These are phyloP conservation scores for Protonibea diacanthus DNA, from an alignment of 2,797 vertebrate genomes.

Conservation along the genomic window DNA sequence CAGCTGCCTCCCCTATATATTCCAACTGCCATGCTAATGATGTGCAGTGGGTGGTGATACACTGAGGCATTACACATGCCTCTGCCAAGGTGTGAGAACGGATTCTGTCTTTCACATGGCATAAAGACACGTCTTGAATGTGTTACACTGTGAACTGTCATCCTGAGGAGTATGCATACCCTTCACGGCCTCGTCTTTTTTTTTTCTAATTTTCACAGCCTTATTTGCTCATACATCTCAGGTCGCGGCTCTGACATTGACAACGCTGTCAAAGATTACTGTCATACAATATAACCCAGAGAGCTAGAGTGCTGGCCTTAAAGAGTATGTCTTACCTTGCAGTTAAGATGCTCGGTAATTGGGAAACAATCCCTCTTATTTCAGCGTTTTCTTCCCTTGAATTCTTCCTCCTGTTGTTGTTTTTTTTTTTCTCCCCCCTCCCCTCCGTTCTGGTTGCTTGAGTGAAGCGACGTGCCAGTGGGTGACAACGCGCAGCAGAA, in stretches of 20 bases:
- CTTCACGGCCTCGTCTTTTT: conserved; percentile 39
- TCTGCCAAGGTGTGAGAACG: conserved; percentile 61
- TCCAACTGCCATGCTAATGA: conserved; percentile 66
- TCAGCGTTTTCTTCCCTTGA: conserved; percentile 15
- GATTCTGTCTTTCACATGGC: conserved; percentile 70
- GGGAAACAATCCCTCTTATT: conserved; percentile 49
- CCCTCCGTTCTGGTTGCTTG: conserved; percentile 34
- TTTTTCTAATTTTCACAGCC: conserved; percentile 51
- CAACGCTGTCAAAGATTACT: conserved; percentile 61
- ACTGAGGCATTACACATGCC: conserved; percentile 62
- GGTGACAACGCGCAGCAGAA: conserved; percentile 65
- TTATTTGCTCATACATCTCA: conserved; percentile 59
- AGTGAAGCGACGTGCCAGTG: conserved; percentile 48
- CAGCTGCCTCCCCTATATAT: conserved; percentile 54
- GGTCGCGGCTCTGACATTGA: conserved; percentile 57
- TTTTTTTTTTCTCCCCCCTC: conserved; percentile 22
- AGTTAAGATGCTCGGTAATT: conserved; percentile 48
- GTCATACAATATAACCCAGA: conserved; percentile 33
- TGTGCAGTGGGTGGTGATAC: conserved; percentile 66
- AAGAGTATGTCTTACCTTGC: conserved; percentile 26
- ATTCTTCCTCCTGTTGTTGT: conserved; percentile 33
- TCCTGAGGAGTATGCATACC: conserved; percentile 45
- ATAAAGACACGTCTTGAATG: conserved; percentile 57
- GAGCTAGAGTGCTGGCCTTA: conserved; percentile 16
- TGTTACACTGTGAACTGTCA: conserved; percentile 57